Evolutionary conservation across 1,140 invertebrate genomes (phyloP).

Genomic region (Pseudoatta argentina): DNA sequence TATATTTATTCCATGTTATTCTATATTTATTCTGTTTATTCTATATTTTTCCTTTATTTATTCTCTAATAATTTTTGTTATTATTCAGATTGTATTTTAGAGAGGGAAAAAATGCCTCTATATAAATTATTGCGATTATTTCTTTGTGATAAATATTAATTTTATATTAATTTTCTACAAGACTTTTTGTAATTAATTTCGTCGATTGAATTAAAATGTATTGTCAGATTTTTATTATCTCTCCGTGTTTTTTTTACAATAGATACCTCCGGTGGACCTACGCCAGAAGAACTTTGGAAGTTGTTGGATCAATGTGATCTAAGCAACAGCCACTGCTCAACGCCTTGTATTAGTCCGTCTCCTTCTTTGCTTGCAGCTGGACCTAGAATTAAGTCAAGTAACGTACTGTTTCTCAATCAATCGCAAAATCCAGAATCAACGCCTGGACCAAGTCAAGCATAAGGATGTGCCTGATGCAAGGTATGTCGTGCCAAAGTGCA

Average conservation of each 20-base stretch:
- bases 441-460: slow-evolving; percentile 78
- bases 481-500: slow-evolving; percentile 25
- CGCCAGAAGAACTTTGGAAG: slow-evolving; percentile 95
- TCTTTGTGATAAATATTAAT: slow-evolving; percentile 33
- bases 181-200: background rate
- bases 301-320: slow-evolving; percentile 97
- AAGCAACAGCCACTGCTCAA: slow-evolving; percentile 93
- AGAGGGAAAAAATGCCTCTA: background rate
- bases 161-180: slow-evolving; percentile 4
- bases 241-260: slow-evolving; percentile 68
- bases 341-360: slow-evolving; percentile 94
- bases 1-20: background rate
- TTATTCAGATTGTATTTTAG: background rate
- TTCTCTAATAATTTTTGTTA: background rate
- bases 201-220: background rate
- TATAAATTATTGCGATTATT: slow-evolving; percentile 6
- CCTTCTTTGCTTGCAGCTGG: slow-evolving; percentile 88
- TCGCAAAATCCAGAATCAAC: slow-evolving; percentile 84
- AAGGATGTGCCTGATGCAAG: slow-evolving; percentile 30
- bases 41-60: too few relatives aligned
- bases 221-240: slow-evolving; percentile 17
- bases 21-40: background rate
- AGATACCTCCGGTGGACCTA: slow-evolving; percentile 92
- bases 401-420: slow-evolving; percentile 91
- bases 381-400: slow-evolving; percentile 91